Evolutionary conservation across 2,113 vertebrate genomes (phyloP), one percentile per base, ranked within the genome.

Genomic region (Aleadryas rufinucha): DNA sequence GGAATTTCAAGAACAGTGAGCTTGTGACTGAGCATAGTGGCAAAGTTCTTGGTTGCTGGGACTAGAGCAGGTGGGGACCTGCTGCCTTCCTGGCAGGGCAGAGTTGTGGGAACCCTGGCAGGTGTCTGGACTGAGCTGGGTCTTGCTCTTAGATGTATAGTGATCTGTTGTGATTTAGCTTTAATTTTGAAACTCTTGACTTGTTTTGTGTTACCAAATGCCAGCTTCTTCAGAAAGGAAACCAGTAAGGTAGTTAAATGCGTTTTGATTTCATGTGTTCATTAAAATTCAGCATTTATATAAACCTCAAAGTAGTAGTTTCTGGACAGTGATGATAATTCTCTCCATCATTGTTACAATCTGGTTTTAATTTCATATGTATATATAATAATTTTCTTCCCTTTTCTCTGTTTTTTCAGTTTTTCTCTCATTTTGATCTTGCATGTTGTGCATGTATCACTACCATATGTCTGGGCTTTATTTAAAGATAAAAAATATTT

Each of bases 381-480:
- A 78, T 42, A 26, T 24, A 35, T 4, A 80, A 21, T 52, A 0
- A 41, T 68, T 82, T 92, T 95, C 44, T 79, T 66, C 22, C n/a
- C 20, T 76, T 57, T 78, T 77, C 56, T 79, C 45, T 71, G 20
- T 53, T 70, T 86, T 92, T 80, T 56, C 2, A 18, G 26, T 47
- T 92, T 82, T 86, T 72, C 63, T 8, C 60, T 90, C 35, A 16
- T 42, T 96, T 89, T 70, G 54, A 2, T 90, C 78, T 71, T 52
- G 49, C 49, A 61, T 0, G 0, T 53, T 86, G n/a, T 0, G 0
- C 30, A 8, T 68, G n/a, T 52, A 87, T 84, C 0, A 0, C 69
- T 95, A 33, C 87, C 88, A 90, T 92, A 90, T 92, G 88, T 63
- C 83, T 78, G 61, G 63, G 60, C 45, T 90, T 95, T 87, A 89